A percentile compares a stretch with the other conserved stretches of the same genome.
Conservation (phyloP, 1,140 invertebrate genomes). For the Aphelinus atriplicis region DNA sequence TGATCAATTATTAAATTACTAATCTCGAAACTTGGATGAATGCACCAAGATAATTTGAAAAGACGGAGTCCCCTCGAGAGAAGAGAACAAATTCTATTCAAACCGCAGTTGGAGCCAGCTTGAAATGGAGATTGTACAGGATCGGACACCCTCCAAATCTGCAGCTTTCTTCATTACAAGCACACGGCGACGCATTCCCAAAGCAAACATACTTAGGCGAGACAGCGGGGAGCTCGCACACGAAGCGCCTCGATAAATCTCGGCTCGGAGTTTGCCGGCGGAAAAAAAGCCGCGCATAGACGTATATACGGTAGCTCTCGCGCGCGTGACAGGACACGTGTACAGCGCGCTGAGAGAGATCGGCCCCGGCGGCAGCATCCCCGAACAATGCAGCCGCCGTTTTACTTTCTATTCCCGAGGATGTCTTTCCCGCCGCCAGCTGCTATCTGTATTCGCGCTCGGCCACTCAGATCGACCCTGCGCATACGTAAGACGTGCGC, state of each 20-base stretch:
- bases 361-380: background rate
- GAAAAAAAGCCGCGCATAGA: background rate
- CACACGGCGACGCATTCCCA: background rate
- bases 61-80: too few relatives aligned
- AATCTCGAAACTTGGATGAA: too few relatives aligned
- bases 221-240: too few relatives aligned
- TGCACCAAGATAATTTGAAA: too few relatives aligned
- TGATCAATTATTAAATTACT: too few relatives aligned
- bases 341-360: background rate
- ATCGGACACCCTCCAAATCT: background rate
- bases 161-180: background rate
- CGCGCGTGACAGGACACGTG: background rate
- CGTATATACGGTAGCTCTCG: background rate
- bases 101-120: too few relatives aligned
- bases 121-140: too few relatives aligned
- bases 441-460: too few relatives aligned
- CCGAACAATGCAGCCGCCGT: slow-evolving; percentile 2
- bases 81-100: too few relatives aligned
- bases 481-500: background rate
- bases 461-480: too few relatives aligned
- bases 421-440: too few relatives aligned
- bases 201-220: background rate
- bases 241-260: background rate
- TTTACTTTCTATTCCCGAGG: background rate
- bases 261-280: background rate